Percentiles rank a stretch among this genome's conserved stretches.
Conservation (phyloP, 2,113 vertebrate genomes). For the Cyphomyrus discorhynchus region DNA sequence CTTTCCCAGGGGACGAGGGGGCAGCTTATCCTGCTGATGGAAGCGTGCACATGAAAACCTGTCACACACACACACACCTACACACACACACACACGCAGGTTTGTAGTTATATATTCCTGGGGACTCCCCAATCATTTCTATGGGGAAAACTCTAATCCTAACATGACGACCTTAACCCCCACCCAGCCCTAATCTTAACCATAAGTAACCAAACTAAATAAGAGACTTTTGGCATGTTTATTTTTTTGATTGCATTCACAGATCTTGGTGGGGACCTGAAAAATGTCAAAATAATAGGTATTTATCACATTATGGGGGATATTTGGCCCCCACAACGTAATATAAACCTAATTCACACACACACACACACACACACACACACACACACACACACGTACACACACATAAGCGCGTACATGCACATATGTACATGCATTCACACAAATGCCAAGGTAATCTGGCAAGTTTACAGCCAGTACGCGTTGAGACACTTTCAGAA, state of each 20-base stretch:
- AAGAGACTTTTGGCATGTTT: background rate
- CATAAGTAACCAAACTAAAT: background rate
- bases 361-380: background rate
- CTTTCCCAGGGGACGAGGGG: background rate
- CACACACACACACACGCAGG: background rate
- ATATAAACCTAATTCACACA: background rate
- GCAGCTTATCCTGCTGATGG: background rate
- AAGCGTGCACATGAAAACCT: background rate
- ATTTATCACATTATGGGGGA: background rate
- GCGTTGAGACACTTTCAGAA: background rate
- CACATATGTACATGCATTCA: background rate
- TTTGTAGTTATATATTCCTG: background rate
- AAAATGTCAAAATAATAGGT: background rate
- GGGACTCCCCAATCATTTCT: background rate
- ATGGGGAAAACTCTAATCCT: background rate
- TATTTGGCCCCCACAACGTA: background rate
- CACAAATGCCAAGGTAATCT: background rate
- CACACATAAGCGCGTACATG: background rate
- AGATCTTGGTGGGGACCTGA: background rate
- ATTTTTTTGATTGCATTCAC: background rate
- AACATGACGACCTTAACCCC: background rate
- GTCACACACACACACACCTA: background rate
- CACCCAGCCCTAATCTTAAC: background rate
- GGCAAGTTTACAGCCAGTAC: background rate
- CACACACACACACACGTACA: background rate